Percentiles rank a stretch among this genome's conserved stretches.
phyloP scores from a whole-genome alignment of 2,888 invertebrate genomes.

The Rhagium mordax region DNA sequence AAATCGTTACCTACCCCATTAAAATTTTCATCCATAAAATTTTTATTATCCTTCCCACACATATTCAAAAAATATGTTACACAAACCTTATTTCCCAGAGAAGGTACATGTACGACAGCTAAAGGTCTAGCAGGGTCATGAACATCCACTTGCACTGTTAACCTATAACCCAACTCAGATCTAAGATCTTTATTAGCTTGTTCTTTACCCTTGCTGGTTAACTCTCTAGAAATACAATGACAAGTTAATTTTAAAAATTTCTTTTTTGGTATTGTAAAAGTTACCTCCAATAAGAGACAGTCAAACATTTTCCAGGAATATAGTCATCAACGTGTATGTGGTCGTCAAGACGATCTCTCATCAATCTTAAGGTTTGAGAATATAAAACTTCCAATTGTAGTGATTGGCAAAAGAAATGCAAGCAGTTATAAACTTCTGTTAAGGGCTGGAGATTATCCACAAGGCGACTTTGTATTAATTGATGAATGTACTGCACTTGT shows the following conservation, averaged over 20 bases:
- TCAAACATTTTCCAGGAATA: constrained; percentile 88
- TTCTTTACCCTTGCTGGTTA: constrained; percentile 72
- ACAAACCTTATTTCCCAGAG: constrained; percentile 77
- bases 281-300: constrained; percentile 96
- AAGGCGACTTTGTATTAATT: constrained; percentile 91
- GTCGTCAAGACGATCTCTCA: constrained; percentile 89
- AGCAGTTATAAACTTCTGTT: constrained; percentile 85
- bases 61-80: background rate
- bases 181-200: constrained; percentile 76
- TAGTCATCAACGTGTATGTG: constrained; percentile 94
- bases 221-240: constrained; percentile 68
- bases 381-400: constrained; percentile 93
- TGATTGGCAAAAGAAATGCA: constrained; percentile 95
- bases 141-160: constrained; percentile 91
- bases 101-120: constrained; percentile 79
- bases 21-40: background rate
- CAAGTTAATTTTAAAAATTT: background rate
- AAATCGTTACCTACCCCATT: background rate
- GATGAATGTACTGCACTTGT: constrained; percentile 94
- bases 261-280: constrained; percentile 23
- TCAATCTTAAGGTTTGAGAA: constrained; percentile 90
- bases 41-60: background rate
- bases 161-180: constrained; percentile 89
- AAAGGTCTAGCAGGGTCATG: constrained; percentile 85
- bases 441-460: constrained; percentile 86